Percentiles rank a stretch among this genome's conserved stretches.
Evolutionary conservation across 2,888 invertebrate species (phyloP).

Genomic region (Eueremaeus valkanovi): DNA sequence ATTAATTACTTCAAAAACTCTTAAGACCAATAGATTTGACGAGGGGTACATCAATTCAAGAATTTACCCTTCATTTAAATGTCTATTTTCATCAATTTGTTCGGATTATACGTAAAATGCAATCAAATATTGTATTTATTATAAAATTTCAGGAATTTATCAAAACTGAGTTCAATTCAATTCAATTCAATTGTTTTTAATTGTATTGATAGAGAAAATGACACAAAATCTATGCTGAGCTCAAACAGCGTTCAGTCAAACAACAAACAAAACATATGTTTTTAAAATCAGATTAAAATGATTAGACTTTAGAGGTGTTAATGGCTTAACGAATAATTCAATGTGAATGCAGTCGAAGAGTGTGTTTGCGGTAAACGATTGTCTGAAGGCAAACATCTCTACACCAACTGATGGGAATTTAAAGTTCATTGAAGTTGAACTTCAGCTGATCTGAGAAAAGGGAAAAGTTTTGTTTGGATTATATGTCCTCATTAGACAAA

Average conservation of each 20-base stretch:
- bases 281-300: neutral
- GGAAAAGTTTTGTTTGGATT: neutral
- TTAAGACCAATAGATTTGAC: too few species aligned
- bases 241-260: neutral
- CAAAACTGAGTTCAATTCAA: too few species aligned
- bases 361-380: neutral
- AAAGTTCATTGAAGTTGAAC: constrained; percentile 32
- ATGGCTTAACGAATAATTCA: neutral
- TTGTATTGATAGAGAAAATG: too few species aligned
- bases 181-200: too few species aligned
- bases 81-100: too few species aligned
- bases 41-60: too few species aligned
- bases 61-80: too few species aligned
- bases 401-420: neutral
- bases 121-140: too few species aligned
- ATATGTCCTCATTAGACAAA: neutral
- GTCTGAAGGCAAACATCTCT: neutral
- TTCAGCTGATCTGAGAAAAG: too few species aligned
- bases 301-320: neutral
- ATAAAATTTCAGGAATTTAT: too few species aligned
- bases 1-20: neutral
- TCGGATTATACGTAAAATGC: too few species aligned
- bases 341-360: neutral
- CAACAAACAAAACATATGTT: neutral
- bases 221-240: neutral